Base-by-base conservation (phyloP, 1,140 invertebrate species). In the Dreissena rostriformis region DNA sequence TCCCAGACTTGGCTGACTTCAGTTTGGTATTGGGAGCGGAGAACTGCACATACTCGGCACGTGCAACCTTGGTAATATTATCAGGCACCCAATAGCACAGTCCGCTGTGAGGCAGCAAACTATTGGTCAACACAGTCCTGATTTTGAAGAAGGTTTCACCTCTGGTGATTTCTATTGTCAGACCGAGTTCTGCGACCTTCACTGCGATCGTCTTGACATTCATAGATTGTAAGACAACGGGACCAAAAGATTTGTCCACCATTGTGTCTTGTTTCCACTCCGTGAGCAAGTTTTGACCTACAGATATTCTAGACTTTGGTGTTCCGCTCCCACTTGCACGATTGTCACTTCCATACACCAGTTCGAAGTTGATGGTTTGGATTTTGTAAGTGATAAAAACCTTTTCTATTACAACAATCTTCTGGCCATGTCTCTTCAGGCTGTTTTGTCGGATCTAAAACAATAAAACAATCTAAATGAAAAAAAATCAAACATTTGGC, bases 191-290 rank as follows among this genome's bases (percentile, higher is more conserved):
- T 10, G 52, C 24, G 22, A 82, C 52, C 49, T 52, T 66, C 4
- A 82, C 49, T 15, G 22, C 53, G 11, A 75, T 75, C 1, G 71
- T 75, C n/a, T 65, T 75, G 0, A 17, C 70, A 68, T 74, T 73
- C 24, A 66, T 67, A 19, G n/a, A 66, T 57, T 24, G 26, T 17
- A 82, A 8, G 70, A 57, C 55, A 15, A 82, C 52, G 11, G 74
- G 70, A n/a, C 80, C 80, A 28, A 82, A 57, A 22, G 71, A 75
- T 68, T 74, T 82, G 53, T 82, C 80, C 15, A 81, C n/a, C 55
- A 11, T 49, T 52, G 68, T 81, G 29, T 74, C 53, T 51, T 67
- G 53, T 15, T 53, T 75, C 80, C 80, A 82, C 51, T 53, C 24
- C 53, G 24, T 57, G 11, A 61, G 57, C 22, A n/a, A 6, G 17